A percentile compares a stretch with the other conserved stretches of the same genome.
These are phyloP conservation scores for Trichacis sp. DNA, from an alignment of 2,888 invertebrate species.

Conservation along the genomic window DNA sequence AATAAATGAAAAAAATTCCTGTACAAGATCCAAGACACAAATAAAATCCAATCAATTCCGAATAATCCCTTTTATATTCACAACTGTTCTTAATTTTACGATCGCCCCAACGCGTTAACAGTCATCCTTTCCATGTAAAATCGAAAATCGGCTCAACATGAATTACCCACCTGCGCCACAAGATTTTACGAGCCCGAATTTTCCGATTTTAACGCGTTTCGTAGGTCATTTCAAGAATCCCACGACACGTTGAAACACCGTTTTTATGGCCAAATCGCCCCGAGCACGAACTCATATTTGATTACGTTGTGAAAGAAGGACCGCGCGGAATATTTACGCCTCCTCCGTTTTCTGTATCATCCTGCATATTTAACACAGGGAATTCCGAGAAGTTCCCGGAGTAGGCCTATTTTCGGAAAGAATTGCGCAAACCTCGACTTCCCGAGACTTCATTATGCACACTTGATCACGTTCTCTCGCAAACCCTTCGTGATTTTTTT, in stretches of 20 bases:
- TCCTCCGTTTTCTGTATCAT: constrained; percentile 21
- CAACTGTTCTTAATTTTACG: too few relatives aligned
- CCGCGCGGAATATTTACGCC: constrained; percentile 34
- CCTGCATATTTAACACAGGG: constrained; percentile 29
- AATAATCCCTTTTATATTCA: too few relatives aligned
- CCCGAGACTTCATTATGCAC: constrained; percentile 40
- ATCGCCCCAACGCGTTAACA: too few relatives aligned
- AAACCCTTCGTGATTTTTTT: constrained; percentile 20
- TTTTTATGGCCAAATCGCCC: constrained; percentile 30
- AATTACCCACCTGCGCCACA: too few relatives aligned
- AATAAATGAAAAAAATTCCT: too few relatives aligned
- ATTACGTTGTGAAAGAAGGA: constrained; percentile 29
- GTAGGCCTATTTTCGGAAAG: constrained; percentile 32
- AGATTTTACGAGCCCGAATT: too few relatives aligned
- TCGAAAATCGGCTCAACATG: too few relatives aligned
- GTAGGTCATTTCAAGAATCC: constrained; percentile 17
- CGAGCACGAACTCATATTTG: constrained; percentile 31
- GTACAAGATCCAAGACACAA: too few relatives aligned
- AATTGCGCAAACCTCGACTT: constrained; percentile 36
- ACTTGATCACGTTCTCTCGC: constrained; percentile 33
- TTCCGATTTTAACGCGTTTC: constrained; percentile 46
- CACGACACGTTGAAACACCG: too few relatives aligned
- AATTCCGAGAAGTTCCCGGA: constrained; percentile 32
- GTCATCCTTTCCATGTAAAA: too few relatives aligned
- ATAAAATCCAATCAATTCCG: too few relatives aligned